Base-by-base conservation (phyloP, 2,888 invertebrate species). In the Autographa pulchrina region DNA sequence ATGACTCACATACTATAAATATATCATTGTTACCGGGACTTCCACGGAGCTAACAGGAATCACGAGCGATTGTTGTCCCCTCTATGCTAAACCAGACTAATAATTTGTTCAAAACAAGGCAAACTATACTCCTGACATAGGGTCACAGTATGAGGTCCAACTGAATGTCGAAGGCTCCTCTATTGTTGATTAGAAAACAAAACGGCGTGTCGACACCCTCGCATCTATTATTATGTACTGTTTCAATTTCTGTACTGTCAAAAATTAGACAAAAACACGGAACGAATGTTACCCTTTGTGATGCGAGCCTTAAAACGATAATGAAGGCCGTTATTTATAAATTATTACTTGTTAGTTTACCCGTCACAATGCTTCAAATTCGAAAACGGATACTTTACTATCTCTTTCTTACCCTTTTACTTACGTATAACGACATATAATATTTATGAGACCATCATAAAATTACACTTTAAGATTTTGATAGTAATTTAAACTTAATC, bases 41-140 rank as follows among this genome's bases (percentile, higher is more conserved):
- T 86, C 74, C 65, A 90, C 86, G 85, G 86, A 88, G 87, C 92
- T 95, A 90, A 93, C 93, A 92, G 88, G 95, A 94, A 96, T 95
- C 91, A 94, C 91, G 90, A 92, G 85, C 89, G 75, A 93, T 96
- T 95, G 94, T 95, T 85, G 77, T 78, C 77, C 77, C 89, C 87
- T 93, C 91, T 95, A 92, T 94, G 90, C 90, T 88, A 94, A 95
- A 96, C 96, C 96, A 96, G 93, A 95, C 90, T 95, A 93, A 95
- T 96, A 93, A 96, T 95, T 95, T 92, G 93, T 93, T 87, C 90
- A 93, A 94, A 94, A 96, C 94, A 95, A 94, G 91, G 80, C 87
- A 90, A 74, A 86, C 77, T 87, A 68, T 83, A 89, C 90, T 90
- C 88, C 88, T 74, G 90, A 86, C 85, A 92, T 92, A 92, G 90